Base-by-base conservation (phyloP, 2,888 invertebrate genomes). In the Leptopilina syphax region DNA sequence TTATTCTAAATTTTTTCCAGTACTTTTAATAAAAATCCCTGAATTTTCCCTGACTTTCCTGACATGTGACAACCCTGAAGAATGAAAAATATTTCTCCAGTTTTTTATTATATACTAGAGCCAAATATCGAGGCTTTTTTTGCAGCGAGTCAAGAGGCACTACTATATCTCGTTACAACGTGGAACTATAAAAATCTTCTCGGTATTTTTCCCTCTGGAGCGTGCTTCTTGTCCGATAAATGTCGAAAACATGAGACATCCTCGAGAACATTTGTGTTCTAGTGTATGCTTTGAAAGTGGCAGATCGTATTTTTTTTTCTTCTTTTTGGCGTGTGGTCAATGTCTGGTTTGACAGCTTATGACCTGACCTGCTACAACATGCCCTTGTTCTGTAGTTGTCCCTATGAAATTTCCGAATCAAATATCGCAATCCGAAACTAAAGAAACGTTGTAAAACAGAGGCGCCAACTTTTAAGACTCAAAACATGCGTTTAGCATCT, bases 341-440 rank as follows among this genome's bases (percentile, higher is more conserved):
- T 82, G 79, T 81, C 81, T 80, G 81, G 79, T 82, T 78, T 80
- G 82, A 81, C 82, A 83, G 80, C 82, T 34, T 82, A 81, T 80
- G 65, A 77, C 65, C 67, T 47, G 47, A 27, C 65, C 79, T 34
- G 34, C 18, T 78, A 47, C 60, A 78, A 54, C 67, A 73, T 81
- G 70, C 70, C 44, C 12, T 73, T 77, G 70, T 73, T 60, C 76
- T 57, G 77, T 77, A 65, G 78, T 80, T 10, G 13, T 57, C 13
- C 54, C 70, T 7, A 57, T 73, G 54, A 34, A 73, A 73, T 73
- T 70, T 24, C 13, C 27, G 27, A 44, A 78, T 77, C 78, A 83
- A 77, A 76, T 81, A 79, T 78, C 80, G 78, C 77, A 47, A 68
- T 47, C 50, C 73, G 10, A 78, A 76, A 78, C 79, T 78, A 50